Conservation (phyloP, 2,797 vertebrate genomes). For the Notoglanidium macrostoma region DNA sequence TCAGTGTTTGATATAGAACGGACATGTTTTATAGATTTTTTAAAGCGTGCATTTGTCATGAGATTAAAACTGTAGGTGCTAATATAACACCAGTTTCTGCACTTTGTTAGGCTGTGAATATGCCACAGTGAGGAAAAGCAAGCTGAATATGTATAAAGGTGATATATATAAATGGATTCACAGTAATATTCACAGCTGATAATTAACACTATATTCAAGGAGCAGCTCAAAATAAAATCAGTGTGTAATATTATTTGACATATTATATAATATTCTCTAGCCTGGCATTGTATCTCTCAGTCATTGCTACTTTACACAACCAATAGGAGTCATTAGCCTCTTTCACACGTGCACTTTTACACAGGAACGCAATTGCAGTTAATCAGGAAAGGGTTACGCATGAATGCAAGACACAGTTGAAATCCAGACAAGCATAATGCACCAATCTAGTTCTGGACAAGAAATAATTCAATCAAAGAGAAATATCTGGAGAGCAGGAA, state of each 20-base stretch:
- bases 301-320: background rate
- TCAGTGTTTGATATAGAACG: background rate
- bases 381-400: background rate
- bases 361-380: background rate
- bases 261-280: background rate
- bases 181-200: background rate
- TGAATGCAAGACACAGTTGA: background rate
- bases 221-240: background rate
- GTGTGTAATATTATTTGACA: background rate
- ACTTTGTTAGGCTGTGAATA: constrained; percentile 29
- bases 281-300: background rate
- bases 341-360: background rate
- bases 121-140: constrained; percentile 34
- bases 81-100: constrained; percentile 33
- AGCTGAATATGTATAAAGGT: background rate
- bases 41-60: constrained; percentile 4
- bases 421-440: background rate
- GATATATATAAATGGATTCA: background rate
- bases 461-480: background rate
- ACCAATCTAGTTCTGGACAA: background rate
- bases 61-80: constrained; percentile 39
- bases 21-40: background rate
- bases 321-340: background rate
- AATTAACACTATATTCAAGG: background rate
- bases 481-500: background rate